Conservation (phyloP, 92 coral and sea anemone species). For the Desmophyllum pertusum region DNA sequence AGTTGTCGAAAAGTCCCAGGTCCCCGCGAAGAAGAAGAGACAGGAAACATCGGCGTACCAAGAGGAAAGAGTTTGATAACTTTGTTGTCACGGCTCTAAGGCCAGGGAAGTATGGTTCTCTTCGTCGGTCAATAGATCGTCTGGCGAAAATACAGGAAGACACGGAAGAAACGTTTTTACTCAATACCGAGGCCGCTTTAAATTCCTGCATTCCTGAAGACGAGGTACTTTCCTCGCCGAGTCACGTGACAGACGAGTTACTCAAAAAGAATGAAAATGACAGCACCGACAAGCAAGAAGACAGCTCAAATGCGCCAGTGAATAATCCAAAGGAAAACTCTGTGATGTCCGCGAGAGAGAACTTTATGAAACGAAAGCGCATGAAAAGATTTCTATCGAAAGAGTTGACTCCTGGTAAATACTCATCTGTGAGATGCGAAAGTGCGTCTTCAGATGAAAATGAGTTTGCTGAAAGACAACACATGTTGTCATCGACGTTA, state of each 20-base stretch:
- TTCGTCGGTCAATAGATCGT: constrained; percentile 85
- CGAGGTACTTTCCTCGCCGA: constrained; percentile 12
- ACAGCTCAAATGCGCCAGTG: background rate
- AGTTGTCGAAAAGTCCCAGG: constrained; percentile 59
- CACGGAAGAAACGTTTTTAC: constrained; percentile 64
- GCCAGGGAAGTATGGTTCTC: constrained; percentile 89
- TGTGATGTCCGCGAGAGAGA: constrained; percentile 27
- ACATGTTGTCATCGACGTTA: constrained; percentile 1
- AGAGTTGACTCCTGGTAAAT: constrained; percentile 69
- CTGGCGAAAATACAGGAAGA: constrained; percentile 84
- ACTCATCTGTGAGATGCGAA: constrained; percentile 78
- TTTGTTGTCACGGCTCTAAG: constrained; percentile 83
- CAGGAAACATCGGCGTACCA: constrained; percentile 44
- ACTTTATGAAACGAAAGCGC: constrained; percentile 41
- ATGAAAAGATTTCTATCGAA: constrained; percentile 55
- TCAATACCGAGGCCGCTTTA: constrained; percentile 31
- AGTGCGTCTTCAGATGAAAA: constrained; percentile 56
- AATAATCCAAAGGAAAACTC: background rate
- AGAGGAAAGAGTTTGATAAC: constrained; percentile 81
- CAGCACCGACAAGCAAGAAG: background rate
- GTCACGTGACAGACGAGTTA: background rate
- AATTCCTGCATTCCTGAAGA: constrained; percentile 41
- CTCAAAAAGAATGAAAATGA: background rate
- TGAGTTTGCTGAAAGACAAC: background rate
- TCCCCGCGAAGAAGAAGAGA: constrained; percentile 49